Evolutionary conservation across 2,113 vertebrate species (phyloP), one percentile per base, ranked within the genome.

Genomic region (Tautogolabrus adspersus): DNA sequence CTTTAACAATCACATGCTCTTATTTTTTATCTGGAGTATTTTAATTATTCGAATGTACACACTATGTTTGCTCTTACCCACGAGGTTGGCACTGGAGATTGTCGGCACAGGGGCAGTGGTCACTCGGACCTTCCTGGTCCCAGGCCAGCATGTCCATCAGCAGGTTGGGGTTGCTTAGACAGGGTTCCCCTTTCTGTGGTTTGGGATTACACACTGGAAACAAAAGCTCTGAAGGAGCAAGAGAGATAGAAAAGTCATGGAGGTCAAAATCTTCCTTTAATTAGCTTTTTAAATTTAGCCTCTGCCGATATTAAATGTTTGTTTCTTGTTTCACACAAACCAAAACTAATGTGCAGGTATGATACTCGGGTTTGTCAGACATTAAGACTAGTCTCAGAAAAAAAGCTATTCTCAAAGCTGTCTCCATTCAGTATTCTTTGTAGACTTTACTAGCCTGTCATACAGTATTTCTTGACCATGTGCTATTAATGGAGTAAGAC

Each of bases 191-290:
- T 73, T 95, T 94, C 75, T 85, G 34, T 0, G 95, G 95, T 70
- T 95, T 89, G 1, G 96, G 95, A 4, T 94, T 96, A 78, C 98
- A 99, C 74, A 99, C 96, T 0, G 98, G 97, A 22, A 97, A 98
- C 79, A 98, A 84, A 0, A 99, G 92, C 49, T 95, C 97, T 99
- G 83, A 8, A 60, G 13, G 59, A 62, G 44, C 71, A 59, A 57
- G 30, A 42, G 3, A 61, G 15, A 47, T 0, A 42, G 5, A 56
- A 62, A 5, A 5, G 5, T 21, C 5, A 66, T 15, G 7, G 0
- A 26, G 21, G 57, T 34, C 10, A 13, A 37, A 47, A 57, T 6
- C 26, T 12, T 8, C 15, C n/a, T 44, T 64, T 26, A 57, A 34
- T 34, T 34, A 2, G 4, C 30, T 34, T 34, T 34, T 34, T 34